These are phyloP conservation scores for Abrostola triplasia DNA, from an alignment of 2,888 invertebrate species.

Conservation along the genomic window DNA sequence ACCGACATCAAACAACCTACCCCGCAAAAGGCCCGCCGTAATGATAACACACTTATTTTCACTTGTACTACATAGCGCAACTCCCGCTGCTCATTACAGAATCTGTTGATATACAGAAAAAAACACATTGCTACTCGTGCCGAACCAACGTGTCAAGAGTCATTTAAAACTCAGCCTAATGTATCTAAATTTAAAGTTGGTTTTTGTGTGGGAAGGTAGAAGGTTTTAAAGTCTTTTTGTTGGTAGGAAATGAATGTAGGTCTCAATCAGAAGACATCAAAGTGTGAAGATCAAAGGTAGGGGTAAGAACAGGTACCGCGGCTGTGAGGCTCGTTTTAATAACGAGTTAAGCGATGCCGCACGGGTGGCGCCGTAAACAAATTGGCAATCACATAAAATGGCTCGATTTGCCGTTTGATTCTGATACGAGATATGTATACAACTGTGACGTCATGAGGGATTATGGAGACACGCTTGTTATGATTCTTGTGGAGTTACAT, in stretches of 20 bases:
- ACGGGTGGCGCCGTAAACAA: conserved; percentile 44
- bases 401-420: conserved; percentile 17
- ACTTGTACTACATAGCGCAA: conserved; percentile 56
- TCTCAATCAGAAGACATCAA: conserved; percentile 60
- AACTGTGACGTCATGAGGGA: conserved; percentile 1
- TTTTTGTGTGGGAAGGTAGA: not conserved
- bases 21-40: conserved; percentile 48
- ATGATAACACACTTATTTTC: conserved; percentile 67
- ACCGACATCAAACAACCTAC: conserved; percentile 57
- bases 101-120: conserved; percentile 64
- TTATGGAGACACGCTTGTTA: not conserved
- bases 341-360: conserved; percentile 49
- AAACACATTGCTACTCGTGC: conserved; percentile 54
- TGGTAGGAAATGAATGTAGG: conserved; percentile 44
- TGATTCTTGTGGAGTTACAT: conserved; percentile 1
- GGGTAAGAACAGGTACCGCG: conserved; percentile 67
- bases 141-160: conserved; percentile 24
- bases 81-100: conserved; percentile 73
- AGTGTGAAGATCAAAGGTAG: conserved; percentile 65
- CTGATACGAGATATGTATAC: conserved; percentile 2
- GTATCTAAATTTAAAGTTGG: not conserved
- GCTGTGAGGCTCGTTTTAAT: conserved; percentile 64
- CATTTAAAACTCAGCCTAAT: conserved; percentile 20
- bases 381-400: conserved; percentile 53
- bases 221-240: conserved; percentile 23